These are phyloP conservation scores for Vulpes ferrilata DNA, from an alignment of 2,113 vertebrate genomes.

Conservation along the genomic window DNA sequence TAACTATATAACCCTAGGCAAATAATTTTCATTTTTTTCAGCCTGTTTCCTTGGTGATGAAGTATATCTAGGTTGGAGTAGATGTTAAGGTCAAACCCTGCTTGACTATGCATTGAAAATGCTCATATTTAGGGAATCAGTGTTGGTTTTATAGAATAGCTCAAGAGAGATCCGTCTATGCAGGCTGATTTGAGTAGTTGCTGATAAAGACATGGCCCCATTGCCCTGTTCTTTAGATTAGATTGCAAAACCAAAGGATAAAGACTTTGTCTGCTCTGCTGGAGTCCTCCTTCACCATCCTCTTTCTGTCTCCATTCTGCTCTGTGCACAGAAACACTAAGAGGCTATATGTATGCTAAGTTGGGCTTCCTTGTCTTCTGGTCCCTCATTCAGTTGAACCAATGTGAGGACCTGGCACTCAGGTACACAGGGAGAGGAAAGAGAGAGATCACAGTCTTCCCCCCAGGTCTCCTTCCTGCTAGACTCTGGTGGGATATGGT, in stretches of 20 bases:
- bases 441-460: background rate
- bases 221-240: background rate
- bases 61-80: background rate
- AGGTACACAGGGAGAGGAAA: background rate
- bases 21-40: conserved; percentile 2
- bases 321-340: background rate
- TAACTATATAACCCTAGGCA: background rate
- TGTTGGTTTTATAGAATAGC: background rate
- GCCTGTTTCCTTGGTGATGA: conserved; percentile 52
- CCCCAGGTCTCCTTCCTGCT: background rate
- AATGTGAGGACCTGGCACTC: background rate
- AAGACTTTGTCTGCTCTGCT: background rate
- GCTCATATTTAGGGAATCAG: background rate
- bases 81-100: conserved; percentile 38
- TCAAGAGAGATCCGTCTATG: background rate
- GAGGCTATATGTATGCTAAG: accelerated
- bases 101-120: background rate
- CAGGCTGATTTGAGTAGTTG: background rate
- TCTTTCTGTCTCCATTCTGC: background rate
- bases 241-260: background rate
- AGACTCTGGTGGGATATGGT: accelerated
- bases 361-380: background rate
- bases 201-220: background rate
- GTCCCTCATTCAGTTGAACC: background rate
- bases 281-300: background rate